Evolutionary conservation across 1,140 invertebrate species (phyloP), one percentile per base, ranked within the genome.

Genomic region (Marisa cornuarietis): DNA sequence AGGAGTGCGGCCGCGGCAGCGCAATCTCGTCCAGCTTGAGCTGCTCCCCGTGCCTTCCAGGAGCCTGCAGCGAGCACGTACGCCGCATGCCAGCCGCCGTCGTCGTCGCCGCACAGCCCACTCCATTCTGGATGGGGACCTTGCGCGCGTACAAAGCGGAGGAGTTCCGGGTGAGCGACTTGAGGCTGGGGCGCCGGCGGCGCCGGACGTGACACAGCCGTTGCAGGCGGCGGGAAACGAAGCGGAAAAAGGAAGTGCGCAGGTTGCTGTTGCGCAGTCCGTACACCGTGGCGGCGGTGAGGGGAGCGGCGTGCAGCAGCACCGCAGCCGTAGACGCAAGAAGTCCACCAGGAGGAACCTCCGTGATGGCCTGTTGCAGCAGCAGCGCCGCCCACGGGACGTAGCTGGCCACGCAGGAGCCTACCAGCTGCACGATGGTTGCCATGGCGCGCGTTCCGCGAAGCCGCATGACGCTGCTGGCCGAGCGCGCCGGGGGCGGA

Each of bases 391-490:
- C 81, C 78, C 82, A 88, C 9, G 87, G 87, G 66, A 88, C 82
- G 78, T 88, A 88, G 31, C 85, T 88, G 13, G 86, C 66, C 20
- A 84, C 83, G 80, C 87, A 88, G 49, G 87, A 84, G n/a, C 87
- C 87, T 16, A 87, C 82, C 26, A 88, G 79, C 78, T 88, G 87
- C 20, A 88, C 79, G 31, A 88, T 88, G 51, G 87, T 88, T 1
- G 82, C 76, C 85, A 88, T 87, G 42, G 87, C 87, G 73, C 86
- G 87, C 22, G 85, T 88, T 13, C 87, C 87, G 58, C 86, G 82
- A 16, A 88, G 83, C 16, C 83, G 83, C 9, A 84, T 65, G 16
- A 77, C 76, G 51, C 65, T n/a, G 61, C 74, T 65, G 52, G 81
- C 79, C 16, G 81, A 82, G 18, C 80, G 77, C 9, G 79, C 71